Percentiles rank a stretch among this genome's conserved stretches.
phyloP scores from a whole-genome alignment of 2,113 vertebrate species.

The Urocitellus parryii region DNA sequence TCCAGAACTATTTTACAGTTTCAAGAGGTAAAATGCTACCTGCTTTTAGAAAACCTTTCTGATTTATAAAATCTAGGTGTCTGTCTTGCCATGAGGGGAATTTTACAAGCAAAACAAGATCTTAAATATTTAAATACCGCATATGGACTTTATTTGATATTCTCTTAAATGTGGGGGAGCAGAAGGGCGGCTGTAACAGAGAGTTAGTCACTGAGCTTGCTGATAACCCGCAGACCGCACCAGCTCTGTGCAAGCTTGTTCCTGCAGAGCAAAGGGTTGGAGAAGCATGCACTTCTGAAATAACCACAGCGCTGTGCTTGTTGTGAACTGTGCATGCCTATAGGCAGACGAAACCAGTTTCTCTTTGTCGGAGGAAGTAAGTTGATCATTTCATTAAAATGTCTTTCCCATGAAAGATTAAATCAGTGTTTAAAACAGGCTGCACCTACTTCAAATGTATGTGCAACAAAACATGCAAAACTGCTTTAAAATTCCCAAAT shows the following conservation, averaged over 20 bases:
- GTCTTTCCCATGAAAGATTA: neutral
- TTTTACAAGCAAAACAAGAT: conserved; percentile 55
- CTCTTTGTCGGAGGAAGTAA: neutral
- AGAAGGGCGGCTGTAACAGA: conserved; percentile 29
- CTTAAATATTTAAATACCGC: conserved; percentile 66
- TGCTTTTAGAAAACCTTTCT: neutral
- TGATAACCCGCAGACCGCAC: neutral
- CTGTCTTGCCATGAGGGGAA: neutral
- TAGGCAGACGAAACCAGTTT: neutral
- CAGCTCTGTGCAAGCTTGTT: too few species aligned
- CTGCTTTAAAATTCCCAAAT: conserved; percentile 13
- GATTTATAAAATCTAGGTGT: neutral
- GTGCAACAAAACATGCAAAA: neutral
- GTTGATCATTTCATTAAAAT: neutral
- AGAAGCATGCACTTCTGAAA: neutral
- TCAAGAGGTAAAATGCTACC: neutral
- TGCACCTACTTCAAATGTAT: neutral
- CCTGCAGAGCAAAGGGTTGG: neutral
- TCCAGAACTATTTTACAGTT: conserved; percentile 33
- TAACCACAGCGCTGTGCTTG: neutral
- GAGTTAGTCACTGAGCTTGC: neutral
- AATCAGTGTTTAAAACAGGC: neutral
- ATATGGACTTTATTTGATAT: conserved; percentile 60
- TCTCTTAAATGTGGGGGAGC: conserved; percentile 32
- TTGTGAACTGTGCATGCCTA: neutral